Conservation (phyloP, 1,140 invertebrate species). For the Euwallacea similis region DNA sequence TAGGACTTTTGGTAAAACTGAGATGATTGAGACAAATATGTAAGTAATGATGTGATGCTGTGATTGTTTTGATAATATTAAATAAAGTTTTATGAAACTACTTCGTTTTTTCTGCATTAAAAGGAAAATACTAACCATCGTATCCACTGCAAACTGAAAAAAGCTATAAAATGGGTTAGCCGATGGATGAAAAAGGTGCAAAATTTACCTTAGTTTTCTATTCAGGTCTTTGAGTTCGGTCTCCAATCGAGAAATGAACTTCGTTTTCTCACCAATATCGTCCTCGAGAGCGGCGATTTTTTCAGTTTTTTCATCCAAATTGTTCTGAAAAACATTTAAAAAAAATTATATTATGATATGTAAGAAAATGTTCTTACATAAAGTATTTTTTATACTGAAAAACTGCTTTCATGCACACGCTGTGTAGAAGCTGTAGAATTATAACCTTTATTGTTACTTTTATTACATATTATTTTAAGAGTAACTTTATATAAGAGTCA, state of each 20-base stretch:
- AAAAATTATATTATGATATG: neutral
- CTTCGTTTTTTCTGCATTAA: constrained; percentile 12
- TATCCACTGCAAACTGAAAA: constrained; percentile 41
- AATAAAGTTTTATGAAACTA: constrained; percentile 16
- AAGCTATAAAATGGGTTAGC: constrained; percentile 29
- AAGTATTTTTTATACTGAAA: too few species aligned
- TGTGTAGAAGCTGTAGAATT: neutral
- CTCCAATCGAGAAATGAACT: constrained; percentile 40
- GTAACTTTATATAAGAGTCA: too few species aligned
- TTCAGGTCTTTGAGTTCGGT: constrained; percentile 43
- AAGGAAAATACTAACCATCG: constrained; percentile 39
- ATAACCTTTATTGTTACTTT: too few species aligned
- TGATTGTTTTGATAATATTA: neutral
- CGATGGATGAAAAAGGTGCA: neutral
- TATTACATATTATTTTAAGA: too few species aligned
- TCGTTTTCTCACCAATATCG: constrained; percentile 43
- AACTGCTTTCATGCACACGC: neutral
- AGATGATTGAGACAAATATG: constrained; percentile 21
- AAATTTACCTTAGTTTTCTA: constrained; percentile 49
- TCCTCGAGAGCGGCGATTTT: constrained; percentile 47
- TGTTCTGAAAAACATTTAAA: constrained; percentile 43
- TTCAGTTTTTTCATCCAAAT: constrained; percentile 53
- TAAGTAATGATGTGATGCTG: constrained; percentile 20
- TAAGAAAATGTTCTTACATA: too few species aligned
- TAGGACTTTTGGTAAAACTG: constrained; percentile 45